Evolutionary conservation across 2,888 invertebrate species (phyloP), one percentile per base, ranked within the genome.

Genomic region (Drymonia ruficornis): DNA sequence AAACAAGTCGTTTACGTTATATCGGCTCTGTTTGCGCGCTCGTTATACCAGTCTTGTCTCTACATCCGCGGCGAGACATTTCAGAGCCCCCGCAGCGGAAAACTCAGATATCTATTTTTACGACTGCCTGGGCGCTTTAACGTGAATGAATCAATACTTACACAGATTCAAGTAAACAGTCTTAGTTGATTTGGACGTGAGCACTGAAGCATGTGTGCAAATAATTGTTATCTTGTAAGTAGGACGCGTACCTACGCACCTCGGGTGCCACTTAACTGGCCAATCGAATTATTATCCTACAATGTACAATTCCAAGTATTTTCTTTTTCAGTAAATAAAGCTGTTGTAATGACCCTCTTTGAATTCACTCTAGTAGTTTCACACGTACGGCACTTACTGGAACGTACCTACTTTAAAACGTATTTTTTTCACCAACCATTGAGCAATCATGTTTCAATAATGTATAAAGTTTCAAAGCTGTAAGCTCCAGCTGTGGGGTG

Each of bases 1-100:
- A 83, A 82, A 84, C 79, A 82, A 82, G 74, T 74, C 77, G 74
- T 82, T 82, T 78, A 66, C 70, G 69, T 78, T 78, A 75, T 76
- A 72, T 74, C 72, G 70, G 65, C 61, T 65, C 55, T 82, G 78
- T 83, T 82, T 84, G 77, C 78, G 51, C 56, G 64, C 76, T 85
- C 81, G 78, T 80, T 78, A 78, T 65, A 56, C 50, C 56, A 56
- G 61, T 53, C 67, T 70, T 65, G 70, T 65, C 66, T 66, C 70
- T 72, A 63, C 65, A 72, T 62, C 69, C 68, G 65, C 45, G 53
- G 65, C 64, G 63, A 66, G 59, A 68, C 70, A 67, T 67, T 72
- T 68, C 61, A 59, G 65, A 71, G 52, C 51, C 50, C 56, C 52
- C 57, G 45, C 43, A 60, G 59, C 57, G 64, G 59, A 63, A 63